Evolutionary conservation across 2,797 vertebrate species (phyloP).

Genomic region (Darevskia nairensis): DNA sequence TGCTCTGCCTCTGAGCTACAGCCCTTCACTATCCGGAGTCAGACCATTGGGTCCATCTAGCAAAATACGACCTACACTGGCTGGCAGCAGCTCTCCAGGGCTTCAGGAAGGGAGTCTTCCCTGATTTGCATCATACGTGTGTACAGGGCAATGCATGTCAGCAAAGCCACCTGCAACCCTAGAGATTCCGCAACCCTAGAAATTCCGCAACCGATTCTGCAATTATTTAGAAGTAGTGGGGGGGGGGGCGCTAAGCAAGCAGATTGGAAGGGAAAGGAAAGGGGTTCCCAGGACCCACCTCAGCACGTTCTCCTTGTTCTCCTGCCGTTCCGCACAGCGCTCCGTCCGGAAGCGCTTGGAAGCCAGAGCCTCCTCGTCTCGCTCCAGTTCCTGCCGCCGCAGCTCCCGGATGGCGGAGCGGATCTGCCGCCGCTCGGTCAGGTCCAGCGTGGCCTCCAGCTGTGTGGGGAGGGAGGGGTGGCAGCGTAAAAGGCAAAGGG

Average conservation of each 20-base stretch:
- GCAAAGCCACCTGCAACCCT: too few relatives aligned
- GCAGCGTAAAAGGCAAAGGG: not conserved
- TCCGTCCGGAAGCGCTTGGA: constrained; percentile 92
- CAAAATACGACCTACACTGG: too few relatives aligned
- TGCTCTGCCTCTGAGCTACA: too few relatives aligned
- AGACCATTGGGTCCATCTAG: too few relatives aligned
- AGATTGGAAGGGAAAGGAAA: not conserved
- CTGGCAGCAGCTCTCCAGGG: too few relatives aligned
- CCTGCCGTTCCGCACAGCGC: constrained; percentile 80
- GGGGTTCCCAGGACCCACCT: constrained; percentile 75
- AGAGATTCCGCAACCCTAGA: too few relatives aligned
- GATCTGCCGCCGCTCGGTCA: constrained; percentile 91
- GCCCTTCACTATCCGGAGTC: too few relatives aligned
- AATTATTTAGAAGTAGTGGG: too few relatives aligned
- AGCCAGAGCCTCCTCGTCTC: constrained; percentile 89
- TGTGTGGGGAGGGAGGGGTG: constrained; percentile 52
- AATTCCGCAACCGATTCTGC: too few relatives aligned
- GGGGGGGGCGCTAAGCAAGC: not conserved
- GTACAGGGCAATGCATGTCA: too few relatives aligned
- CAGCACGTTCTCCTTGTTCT: constrained; percentile 95
- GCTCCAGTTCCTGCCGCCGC: constrained; percentile 90
- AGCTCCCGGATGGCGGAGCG: constrained; percentile 92
- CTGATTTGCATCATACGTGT: too few relatives aligned
- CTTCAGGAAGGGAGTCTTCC: too few relatives aligned
- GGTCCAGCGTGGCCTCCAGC: constrained; percentile 91